Evolutionary conservation across 2,113 vertebrate species (phyloP), one percentile per base, ranked within the genome.

Genomic region (Cololabis saira): DNA sequence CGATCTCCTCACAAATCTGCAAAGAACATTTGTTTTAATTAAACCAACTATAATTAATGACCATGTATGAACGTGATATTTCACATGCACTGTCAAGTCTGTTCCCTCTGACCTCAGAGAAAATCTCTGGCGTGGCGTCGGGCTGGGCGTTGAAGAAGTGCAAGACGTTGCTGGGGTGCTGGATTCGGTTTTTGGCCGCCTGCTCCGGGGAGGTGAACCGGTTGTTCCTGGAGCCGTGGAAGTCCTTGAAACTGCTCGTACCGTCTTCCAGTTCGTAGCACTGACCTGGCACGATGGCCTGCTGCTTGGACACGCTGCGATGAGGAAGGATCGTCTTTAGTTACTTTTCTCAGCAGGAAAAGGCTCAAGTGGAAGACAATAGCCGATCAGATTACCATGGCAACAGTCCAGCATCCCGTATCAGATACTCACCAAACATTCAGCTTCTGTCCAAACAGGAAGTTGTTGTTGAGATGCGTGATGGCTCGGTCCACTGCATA

Each of bases 171-270:
- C 96, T 97, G 0, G 97, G 96, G 70, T 97, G 95, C 87, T 98
- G 97, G 81, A 98, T 98, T n/a, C 97, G 91, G 86, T 98, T 98
- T 83, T 97, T 98, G 50, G 96, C 95, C 0, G 96, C 97, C 87
- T 98, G 96, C 58, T 98, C 97, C 0, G 96, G 94, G 0, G 96
- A 96, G 0, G 95, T 96, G 90, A 98, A 98, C 14, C 97, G 91
- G 70, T 98, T 98, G 92, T 98, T 98, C 65, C 97, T 91, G 18
- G 95, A 96, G 16, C 96, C 96, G 0, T 95, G 96, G 91, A 98
- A 98, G 56, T 97, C 96, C 67, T 98, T 98, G 72, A 96, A 98
- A 67, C 96, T 98, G 87, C 92, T 95, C 0, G 93, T 93, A 3
- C 95, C 95, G 0, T 98, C 97, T 15, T 97, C 96, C 11, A 98